Evolutionary conservation across 2,797 vertebrate genomes (phyloP).

Genomic region (Acanthis flammea): DNA sequence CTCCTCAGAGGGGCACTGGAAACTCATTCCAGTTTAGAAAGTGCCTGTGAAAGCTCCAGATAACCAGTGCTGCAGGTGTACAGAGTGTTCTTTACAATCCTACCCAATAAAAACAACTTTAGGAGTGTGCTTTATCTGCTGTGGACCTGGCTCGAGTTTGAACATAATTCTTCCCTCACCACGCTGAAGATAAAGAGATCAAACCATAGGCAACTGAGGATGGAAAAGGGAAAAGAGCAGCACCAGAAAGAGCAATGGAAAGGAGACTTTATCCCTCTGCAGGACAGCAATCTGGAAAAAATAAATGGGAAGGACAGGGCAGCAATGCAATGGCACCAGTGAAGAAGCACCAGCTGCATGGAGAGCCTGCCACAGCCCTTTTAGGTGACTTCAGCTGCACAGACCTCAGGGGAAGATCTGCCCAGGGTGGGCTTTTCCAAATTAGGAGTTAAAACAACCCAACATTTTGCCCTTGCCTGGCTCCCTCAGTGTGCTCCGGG

Average conservation of each 20-base stretch:
- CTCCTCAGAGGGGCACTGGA: background rate
- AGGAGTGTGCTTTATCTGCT: background rate
- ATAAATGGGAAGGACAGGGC: background rate
- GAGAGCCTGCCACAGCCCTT: too few relatives aligned
- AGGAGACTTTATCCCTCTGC: background rate
- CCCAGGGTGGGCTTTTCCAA: background rate
- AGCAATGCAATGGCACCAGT: rapidly evolving
- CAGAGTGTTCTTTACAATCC: background rate
- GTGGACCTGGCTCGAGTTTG: background rate
- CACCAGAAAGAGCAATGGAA: background rate
- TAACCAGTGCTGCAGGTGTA: background rate
- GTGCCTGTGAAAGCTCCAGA: background rate
- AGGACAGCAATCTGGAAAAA: background rate
- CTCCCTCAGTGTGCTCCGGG: rapidly evolving
- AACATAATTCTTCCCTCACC: background rate
- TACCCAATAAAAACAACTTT: background rate
- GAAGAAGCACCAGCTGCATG: rapidly evolving
- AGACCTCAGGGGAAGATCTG: background rate
- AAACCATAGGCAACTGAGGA: background rate
- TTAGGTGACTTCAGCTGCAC: rapidly evolving
- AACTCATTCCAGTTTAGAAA: background rate
- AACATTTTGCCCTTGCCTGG: background rate
- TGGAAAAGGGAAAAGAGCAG: background rate
- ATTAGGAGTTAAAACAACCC: background rate
- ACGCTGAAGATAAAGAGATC: background rate